Base-by-base conservation (phyloP, 1,140 invertebrate species). In the Adelges cooleyi region DNA sequence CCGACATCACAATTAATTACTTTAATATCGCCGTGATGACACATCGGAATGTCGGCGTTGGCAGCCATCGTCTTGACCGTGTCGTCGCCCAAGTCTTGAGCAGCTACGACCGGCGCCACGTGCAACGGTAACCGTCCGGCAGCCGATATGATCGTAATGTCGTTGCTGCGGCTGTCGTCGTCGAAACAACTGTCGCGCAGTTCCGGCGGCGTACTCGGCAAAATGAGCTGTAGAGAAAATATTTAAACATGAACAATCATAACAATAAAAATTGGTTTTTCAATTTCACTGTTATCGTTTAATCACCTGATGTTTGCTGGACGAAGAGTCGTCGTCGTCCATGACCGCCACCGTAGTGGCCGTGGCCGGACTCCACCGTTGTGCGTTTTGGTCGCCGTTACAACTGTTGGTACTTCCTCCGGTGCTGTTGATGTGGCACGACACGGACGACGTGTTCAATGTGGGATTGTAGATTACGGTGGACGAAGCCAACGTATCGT, bases 331-430 rank as follows among this genome's bases (percentile, higher is more conserved):
- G 38, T 59, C 54, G 9, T 56, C 36, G 9, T 11, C 38, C 20
- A 13, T 25, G 9, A 38, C 17, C 0, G 18, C 23, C 8, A 22
- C 40, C 3, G 53, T 56, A n/a, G 53, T 44, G 10, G 54, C 54
- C n/a, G 54, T 44, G n/a, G 38, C 36, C 10, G 54, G 54, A 44
- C 54, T 44, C 54, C 54, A 44, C n/a, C 54, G 54, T 33, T 33
- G 29, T 6, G 29, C 11, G 11, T 33, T 33, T 33, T 33, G n/a
- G 36, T 17, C 11, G n/a, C n/a, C 38, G 22, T 11, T 33, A 33
- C 29, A 33, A 33, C 29, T 33, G 11, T 6, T 33, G 5, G 29
- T 33, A 5, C 11, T 11, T 6, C 29, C 11, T 33, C 11, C 15
- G 17, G 4, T 18, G 40, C 23, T 6, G 10, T 22, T 8, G 23